A percentile compares a stretch with the other conserved stretches of the same genome.
These are phyloP conservation scores for Nasonia longicornis DNA, from an alignment of 1,140 invertebrate genomes.

Conservation along the genomic window DNA sequence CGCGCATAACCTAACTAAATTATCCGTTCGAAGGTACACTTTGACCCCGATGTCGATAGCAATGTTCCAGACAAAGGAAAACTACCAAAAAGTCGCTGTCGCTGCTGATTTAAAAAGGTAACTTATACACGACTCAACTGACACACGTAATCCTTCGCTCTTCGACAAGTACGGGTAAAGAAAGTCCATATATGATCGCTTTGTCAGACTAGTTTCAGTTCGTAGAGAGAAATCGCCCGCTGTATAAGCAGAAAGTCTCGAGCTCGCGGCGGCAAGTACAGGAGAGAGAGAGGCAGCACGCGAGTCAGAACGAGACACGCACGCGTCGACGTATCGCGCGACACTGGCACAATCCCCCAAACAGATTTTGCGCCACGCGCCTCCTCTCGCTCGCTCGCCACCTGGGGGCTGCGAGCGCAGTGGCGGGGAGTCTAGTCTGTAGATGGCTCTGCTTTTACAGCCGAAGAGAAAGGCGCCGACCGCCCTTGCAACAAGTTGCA, in stretches of 20 bases:
- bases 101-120: too few relatives aligned
- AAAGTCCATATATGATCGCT: background rate
- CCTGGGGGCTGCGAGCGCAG: conserved; percentile 32
- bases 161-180: too few relatives aligned
- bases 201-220: background rate
- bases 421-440: conserved; percentile 21
- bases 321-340: conserved; percentile 53
- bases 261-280: background rate
- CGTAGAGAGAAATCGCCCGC: background rate
- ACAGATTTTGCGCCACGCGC: conserved; percentile 42
- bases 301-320: conserved; percentile 28
- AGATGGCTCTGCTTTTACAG: conserved; percentile 50
- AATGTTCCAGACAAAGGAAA: too few relatives aligned
- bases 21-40: too few relatives aligned
- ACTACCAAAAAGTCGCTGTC: too few relatives aligned
- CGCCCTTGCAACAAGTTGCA: conserved; percentile 55
- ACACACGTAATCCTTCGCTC: too few relatives aligned
- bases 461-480: conserved; percentile 3
- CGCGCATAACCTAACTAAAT: too few relatives aligned
- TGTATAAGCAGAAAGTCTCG: background rate
- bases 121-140: too few relatives aligned
- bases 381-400: conserved; percentile 28
- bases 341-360: conserved; percentile 51
- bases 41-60: too few relatives aligned
- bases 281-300: background rate